phyloP scores from a whole-genome alignment of 2,797 vertebrate genomes.

The Liasis olivaceus region DNA sequence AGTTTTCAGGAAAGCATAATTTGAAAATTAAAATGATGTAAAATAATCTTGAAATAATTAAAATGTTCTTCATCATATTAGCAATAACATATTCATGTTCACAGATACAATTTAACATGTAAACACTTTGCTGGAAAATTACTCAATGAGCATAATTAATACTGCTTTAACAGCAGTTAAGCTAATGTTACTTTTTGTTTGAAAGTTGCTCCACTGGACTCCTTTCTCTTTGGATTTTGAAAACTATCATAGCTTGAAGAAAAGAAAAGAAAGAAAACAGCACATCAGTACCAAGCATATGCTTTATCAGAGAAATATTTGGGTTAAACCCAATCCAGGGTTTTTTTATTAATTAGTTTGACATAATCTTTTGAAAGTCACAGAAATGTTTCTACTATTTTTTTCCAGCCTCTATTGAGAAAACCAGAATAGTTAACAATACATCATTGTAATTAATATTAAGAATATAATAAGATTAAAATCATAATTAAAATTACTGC shows the following conservation, averaged over 20 bases:
- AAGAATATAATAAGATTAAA: background rate
- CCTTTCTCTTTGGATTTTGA: constrained; percentile 78
- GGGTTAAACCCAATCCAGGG: background rate
- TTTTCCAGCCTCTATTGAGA: background rate
- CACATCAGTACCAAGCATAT: background rate
- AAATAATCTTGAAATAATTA: constrained; percentile 54
- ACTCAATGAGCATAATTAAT: constrained; percentile 34
- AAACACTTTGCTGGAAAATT: constrained; percentile 55
- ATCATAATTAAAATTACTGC: background rate
- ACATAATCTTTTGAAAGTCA: background rate
- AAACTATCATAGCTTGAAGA: constrained; percentile 87
- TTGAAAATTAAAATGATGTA: constrained; percentile 62
- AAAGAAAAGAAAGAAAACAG: constrained; percentile 19
- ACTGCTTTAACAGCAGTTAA: constrained; percentile 61
- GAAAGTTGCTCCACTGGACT: constrained; percentile 68
- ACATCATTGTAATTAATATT: background rate
- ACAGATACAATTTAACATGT: constrained; percentile 53
- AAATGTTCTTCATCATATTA: constrained; percentile 56
- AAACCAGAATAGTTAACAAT: background rate
- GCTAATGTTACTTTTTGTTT: constrained; percentile 91
- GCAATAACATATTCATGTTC: constrained; percentile 59
- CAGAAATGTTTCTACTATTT: background rate
- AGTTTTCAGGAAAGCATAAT: constrained; percentile 52
- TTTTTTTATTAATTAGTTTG: background rate
- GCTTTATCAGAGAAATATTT: background rate